Evolutionary conservation across 2,113 vertebrate species (phyloP), one percentile per base, ranked within the genome.

Genomic region (Entelurus aequoreus): DNA sequence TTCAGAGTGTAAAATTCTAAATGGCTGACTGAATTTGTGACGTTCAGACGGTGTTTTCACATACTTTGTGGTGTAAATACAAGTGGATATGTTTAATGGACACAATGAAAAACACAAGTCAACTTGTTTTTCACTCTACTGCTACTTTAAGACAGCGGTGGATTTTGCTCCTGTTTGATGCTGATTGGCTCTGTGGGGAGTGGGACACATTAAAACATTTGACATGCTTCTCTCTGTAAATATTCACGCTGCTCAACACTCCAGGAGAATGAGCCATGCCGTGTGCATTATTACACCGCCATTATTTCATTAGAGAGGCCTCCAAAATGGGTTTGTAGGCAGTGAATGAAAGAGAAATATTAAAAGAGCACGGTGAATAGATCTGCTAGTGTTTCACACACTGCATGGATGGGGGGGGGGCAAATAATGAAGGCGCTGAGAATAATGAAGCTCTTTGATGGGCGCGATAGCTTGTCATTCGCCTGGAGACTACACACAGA

Each of bases 361-460:
- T 86, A 68, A 75, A 46, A 54, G 48, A 48, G 48, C 40, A 60
- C 53, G 8, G 10, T 74, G 69, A 75, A 80, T 61, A 72, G 54
- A 65, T 62, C 67, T 75, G 72, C 49, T 55, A 55, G 58, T 73
- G 66, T 54, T 79, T 74, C 75, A 73, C 48, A 65, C 63, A 69
- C 66, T 47, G 71, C 63, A 71, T 48, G 48, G 54, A 56, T 42
- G 48, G n/a, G 60, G 75, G 82, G 38, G 46, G 47, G 58, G 59
- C 38, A 65, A 69, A 81, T 78, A 74, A 83, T 80, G 60, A 86
- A 76, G 48, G 71, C 56, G 69, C 66, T 79, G 74, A 84, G 78
- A 67, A 82, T 84, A 83, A 87, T 83, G 68, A 87, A 70, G 16
- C 74, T 73, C 40, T 81, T 78, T 84, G 75, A 81, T 75, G 54